Percentiles rank a stretch among this genome's conserved stretches.
Evolutionary conservation across 1,140 invertebrate genomes (phyloP).

Genomic region (Drosophila sechellia): DNA sequence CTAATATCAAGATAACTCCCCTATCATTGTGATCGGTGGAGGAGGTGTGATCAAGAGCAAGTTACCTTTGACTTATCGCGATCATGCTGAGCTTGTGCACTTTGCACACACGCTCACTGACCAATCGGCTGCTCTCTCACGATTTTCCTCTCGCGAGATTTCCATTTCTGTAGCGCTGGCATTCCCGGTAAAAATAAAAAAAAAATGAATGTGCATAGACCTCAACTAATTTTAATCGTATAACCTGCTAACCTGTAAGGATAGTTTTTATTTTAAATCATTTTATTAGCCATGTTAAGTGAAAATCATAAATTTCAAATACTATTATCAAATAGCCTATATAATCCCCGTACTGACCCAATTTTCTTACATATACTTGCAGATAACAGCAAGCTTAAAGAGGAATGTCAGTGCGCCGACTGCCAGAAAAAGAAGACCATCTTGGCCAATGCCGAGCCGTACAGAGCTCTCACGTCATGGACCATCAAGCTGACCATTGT

Average conservation of each 20-base stretch:
- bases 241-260: too few species aligned
- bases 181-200: background rate
- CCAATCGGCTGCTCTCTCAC: background rate
- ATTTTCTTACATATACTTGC: background rate
- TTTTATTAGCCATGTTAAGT: too few species aligned
- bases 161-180: constrained; percentile 8
- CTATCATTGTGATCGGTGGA: background rate
- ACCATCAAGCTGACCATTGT: constrained; percentile 89
- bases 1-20: constrained; percentile 15
- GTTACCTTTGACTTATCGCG: constrained; percentile 1
- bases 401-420: constrained; percentile 94
- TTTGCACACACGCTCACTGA: background rate
- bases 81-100: constrained; percentile 1
- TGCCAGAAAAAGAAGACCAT: constrained; percentile 94
- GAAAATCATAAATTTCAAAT: too few species aligned
- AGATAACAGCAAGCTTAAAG: constrained; percentile 90
- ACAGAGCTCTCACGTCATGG: constrained; percentile 91
- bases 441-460: constrained; percentile 93
- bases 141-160: background rate
- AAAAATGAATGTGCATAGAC: too few species aligned
- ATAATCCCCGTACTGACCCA: background rate
- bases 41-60: background rate
- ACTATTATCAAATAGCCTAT: too few species aligned
- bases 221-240: too few species aligned
- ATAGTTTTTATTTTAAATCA: too few species aligned